A percentile compares a stretch with the other conserved stretches of the same genome.
These are phyloP conservation scores for Brenthis daphne DNA, from an alignment of 2,888 invertebrate species.

Conservation along the genomic window DNA sequence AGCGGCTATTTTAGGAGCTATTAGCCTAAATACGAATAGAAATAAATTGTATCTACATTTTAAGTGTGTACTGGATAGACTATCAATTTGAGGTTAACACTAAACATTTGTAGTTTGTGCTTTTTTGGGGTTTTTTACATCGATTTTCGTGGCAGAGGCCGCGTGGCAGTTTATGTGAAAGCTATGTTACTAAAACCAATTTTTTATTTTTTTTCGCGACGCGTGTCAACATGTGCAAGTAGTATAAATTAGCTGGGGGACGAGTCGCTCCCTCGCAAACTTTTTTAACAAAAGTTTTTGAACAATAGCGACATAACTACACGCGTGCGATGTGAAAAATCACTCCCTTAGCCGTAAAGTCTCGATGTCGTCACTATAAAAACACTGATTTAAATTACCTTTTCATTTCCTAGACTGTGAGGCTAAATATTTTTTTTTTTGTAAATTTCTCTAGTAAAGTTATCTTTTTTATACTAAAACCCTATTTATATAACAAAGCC, in stretches of 20 bases:
- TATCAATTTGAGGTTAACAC: slow-evolving; percentile 59
- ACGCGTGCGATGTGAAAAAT: slow-evolving; percentile 74
- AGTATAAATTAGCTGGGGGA: slow-evolving; percentile 80
- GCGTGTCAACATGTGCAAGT: slow-evolving; percentile 80
- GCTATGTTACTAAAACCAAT: slow-evolving; percentile 66
- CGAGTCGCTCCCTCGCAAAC: slow-evolving; percentile 71
- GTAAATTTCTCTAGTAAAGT: too few species aligned
- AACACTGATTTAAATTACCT: slow-evolving; percentile 27
- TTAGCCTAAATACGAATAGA: slow-evolving; percentile 56
- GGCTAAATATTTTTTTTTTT: too few species aligned
- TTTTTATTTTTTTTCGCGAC: slow-evolving; percentile 70
- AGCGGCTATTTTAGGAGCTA: slow-evolving; percentile 52
- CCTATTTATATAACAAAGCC: slow-evolving; percentile 6
- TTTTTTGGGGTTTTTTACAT: background rate
- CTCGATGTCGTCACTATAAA: slow-evolving; percentile 37
- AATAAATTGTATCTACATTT: slow-evolving; percentile 9
- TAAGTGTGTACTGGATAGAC: slow-evolving; percentile 32
- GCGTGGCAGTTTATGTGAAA: slow-evolving; percentile 70
- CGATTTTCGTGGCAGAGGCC: slow-evolving; percentile 40
- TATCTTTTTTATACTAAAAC: background rate
- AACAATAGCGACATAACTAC: slow-evolving; percentile 78
- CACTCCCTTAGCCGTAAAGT: slow-evolving; percentile 64
- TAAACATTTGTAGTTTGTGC: background rate
- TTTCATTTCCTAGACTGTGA: too few species aligned
- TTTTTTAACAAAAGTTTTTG: slow-evolving; percentile 75